Base-by-base conservation (phyloP, 2,797 vertebrate species). In the Sebastes jordani region DNA sequence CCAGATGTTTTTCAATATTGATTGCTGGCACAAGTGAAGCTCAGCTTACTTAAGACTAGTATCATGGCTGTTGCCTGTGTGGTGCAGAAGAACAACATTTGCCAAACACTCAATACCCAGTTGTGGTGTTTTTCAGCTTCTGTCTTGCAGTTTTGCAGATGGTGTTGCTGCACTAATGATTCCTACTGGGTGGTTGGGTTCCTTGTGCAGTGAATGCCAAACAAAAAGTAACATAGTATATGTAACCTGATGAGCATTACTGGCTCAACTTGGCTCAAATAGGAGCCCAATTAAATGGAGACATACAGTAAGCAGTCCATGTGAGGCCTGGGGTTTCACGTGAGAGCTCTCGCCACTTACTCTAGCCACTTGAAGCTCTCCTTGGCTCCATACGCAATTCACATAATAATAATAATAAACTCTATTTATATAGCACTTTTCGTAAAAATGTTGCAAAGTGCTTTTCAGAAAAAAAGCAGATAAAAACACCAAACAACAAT, bases 161-260 rank as follows among this genome's bases (percentile, higher is more conserved):
- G 83, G 72, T 20, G 52, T 64, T 29, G n/a, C 76, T 55, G 63
- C 58, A 75, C 81, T 91, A 91, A 91, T 86, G 64, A 84, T 79
- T 88, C 80, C 70, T 86, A 23, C 86, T 78, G 68, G 86, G 83
- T 79, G 62, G 70, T 42, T 78, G 62, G 34, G 18, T 54, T 76
- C 20, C 72, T 55, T 82, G 60, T 82, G 66, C 52, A 25, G 34
- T 80, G 79, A 88, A 85, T 84, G 76, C 61, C 84, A 84, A 92
- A 81, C 36, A 76, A 81, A 84, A 79, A 63, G 54, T 16, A 78
- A 65, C 64, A 46, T 30, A 55, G 34, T 54, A 69, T 64, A 71
- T 42, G 34, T 65, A 82, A 81, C 55, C 71, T 86, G 49, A 76
- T 27, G 67, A 77, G 62, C 14, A 70, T 74, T 71, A 80, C 55